Evolutionary conservation across 1,140 invertebrate genomes (phyloP).

Genomic region (Carcinoscorpius rotundicauda): DNA sequence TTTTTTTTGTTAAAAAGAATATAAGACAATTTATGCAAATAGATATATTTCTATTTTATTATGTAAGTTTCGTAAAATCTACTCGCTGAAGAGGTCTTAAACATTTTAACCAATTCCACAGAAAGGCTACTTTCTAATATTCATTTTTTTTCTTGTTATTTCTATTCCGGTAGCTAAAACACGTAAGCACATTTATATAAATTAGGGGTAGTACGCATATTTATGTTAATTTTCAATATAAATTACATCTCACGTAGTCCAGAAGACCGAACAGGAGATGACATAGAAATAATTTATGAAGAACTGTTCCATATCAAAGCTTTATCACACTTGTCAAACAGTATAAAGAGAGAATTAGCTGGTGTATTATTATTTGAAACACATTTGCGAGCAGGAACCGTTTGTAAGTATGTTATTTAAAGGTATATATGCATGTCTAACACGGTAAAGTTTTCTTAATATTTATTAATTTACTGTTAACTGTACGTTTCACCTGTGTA

Average conservation of each 20-base stretch:
- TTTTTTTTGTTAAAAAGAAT: too few relatives aligned
- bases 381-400: conserved; percentile 61
- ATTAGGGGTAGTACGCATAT: too few relatives aligned
- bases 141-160: conserved; percentile 3
- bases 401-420: conserved; percentile 46
- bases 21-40: too few relatives aligned
- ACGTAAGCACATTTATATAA: too few relatives aligned
- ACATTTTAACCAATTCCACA: too few relatives aligned
- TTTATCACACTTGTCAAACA: conserved; percentile 64
- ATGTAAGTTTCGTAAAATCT: too few relatives aligned
- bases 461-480: too few relatives aligned
- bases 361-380: conserved; percentile 69
- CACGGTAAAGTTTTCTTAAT: conserved; percentile 1
- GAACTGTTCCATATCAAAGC: conserved; percentile 72
- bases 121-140: too few relatives aligned
- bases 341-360: conserved; percentile 68
- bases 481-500: too few relatives aligned
- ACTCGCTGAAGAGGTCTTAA: too few relatives aligned
- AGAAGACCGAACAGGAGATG: conserved; percentile 60
- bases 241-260: conserved; percentile 35
- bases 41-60: too few relatives aligned
- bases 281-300: conserved; percentile 72
- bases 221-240: too few relatives aligned
- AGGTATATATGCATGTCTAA: background rate
- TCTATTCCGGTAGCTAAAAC: background rate